These are phyloP conservation scores for Apodemia zela DNA, from an alignment of 2,888 invertebrate genomes.

Conservation along the genomic window DNA sequence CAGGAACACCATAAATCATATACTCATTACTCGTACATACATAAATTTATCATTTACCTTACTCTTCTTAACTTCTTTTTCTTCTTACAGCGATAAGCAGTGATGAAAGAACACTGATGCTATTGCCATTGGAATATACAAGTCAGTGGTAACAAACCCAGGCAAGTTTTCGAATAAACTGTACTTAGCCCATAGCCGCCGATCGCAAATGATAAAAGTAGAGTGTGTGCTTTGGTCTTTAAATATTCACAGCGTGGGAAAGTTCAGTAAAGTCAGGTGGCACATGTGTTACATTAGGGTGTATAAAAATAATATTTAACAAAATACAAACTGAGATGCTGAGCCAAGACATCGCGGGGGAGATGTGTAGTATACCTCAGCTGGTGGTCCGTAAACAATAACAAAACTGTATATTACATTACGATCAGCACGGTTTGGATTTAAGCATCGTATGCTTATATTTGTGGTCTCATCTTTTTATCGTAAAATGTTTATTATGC, in stretches of 20 bases:
- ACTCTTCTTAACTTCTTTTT: too few species aligned
- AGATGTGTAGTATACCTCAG: conserved; percentile 43
- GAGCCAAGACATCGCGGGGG: conserved; percentile 64
- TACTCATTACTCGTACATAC: too few species aligned
- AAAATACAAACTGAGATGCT: conserved; percentile 60
- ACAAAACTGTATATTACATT: conserved; percentile 59
- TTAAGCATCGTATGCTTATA: conserved; percentile 32
- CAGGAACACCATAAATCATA: too few species aligned
- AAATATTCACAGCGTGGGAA: conserved; percentile 67
- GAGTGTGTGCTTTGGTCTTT: background rate
- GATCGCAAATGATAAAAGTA: background rate
- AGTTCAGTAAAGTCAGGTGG: conserved; percentile 74
- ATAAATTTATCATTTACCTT: too few species aligned
- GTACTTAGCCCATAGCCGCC: background rate
- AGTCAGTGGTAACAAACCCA: too few species aligned
- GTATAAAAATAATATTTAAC: conserved; percentile 74
- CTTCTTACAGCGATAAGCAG: too few species aligned
- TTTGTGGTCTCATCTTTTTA: conserved; percentile 23
- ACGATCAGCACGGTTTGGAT: conserved; percentile 51
- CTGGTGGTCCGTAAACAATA: conserved; percentile 75
- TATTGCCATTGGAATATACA: too few species aligned
- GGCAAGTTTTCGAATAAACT: background rate
- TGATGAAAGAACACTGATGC: too few species aligned
- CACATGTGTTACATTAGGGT: conserved; percentile 73
- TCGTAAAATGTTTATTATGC: conserved; percentile 19